Conservation (phyloP, 2,888 invertebrate genomes). For the Drosophila yooni region DNA sequence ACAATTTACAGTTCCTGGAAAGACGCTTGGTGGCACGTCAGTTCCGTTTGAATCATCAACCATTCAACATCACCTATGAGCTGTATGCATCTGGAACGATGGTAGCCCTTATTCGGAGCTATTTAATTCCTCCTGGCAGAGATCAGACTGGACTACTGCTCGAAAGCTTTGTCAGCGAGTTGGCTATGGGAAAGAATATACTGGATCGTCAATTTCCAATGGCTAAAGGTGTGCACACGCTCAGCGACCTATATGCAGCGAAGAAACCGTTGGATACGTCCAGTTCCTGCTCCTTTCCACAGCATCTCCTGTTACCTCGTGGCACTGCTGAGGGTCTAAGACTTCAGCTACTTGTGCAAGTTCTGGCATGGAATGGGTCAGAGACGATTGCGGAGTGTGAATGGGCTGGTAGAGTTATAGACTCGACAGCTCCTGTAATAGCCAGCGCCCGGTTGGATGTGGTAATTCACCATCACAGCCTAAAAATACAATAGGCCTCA, state of each 20-base stretch:
- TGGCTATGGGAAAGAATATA: conserved; percentile 85
- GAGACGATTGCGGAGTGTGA: conserved; percentile 6
- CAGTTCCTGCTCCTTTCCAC: conserved; percentile 85
- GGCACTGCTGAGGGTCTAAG: conserved; percentile 87
- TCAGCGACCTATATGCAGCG: conserved; percentile 84
- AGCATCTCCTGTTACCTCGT: conserved; percentile 88
- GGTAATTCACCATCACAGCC: conserved; percentile 38
- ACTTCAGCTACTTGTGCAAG: conserved; percentile 87
- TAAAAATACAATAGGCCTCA: neutral
- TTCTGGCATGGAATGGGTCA: conserved; percentile 83
- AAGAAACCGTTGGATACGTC: conserved; percentile 49
- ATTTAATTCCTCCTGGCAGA: conserved; percentile 87
- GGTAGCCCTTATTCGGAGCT: conserved; percentile 87
- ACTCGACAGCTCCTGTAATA: conserved; percentile 12
- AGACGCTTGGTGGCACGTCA: conserved; percentile 86
- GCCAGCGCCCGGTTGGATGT: conserved; percentile 42
- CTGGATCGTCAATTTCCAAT: conserved; percentile 75
- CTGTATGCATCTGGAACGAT: conserved; percentile 86
- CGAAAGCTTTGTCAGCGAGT: conserved; percentile 87
- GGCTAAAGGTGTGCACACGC: conserved; percentile 86
- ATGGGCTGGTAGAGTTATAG: neutral
- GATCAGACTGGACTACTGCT: conserved; percentile 88
- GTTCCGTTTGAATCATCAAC: conserved; percentile 89
- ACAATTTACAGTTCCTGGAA: conserved; percentile 61
- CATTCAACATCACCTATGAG: conserved; percentile 87